Percentiles rank a stretch among this genome's conserved stretches.
Evolutionary conservation across 2,113 vertebrate species (phyloP).

Genomic region (Podocnemis expansa): DNA sequence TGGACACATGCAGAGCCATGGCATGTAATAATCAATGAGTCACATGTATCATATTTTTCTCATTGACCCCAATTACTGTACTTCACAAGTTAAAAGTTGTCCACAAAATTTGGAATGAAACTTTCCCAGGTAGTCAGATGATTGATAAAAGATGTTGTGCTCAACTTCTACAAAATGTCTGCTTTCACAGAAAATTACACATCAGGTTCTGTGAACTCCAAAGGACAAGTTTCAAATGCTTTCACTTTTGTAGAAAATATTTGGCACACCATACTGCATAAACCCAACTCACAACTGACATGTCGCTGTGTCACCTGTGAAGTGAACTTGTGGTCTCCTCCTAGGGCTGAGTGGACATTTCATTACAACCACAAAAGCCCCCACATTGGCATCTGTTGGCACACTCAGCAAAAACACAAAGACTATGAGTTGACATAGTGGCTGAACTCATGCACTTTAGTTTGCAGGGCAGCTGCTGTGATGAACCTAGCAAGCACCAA

Average conservation of each 20-base stretch:
- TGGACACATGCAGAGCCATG: background rate
- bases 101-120: background rate
- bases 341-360: background rate
- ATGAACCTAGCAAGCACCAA: background rate
- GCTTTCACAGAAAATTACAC: background rate
- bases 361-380: background rate
- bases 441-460: background rate
- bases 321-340: background rate
- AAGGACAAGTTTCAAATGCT: background rate
- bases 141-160: background rate
- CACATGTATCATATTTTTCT: background rate
- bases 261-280: background rate
- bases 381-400: background rate
- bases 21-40: background rate
- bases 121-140: background rate
- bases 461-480: background rate
- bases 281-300: background rate
- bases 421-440: background rate
- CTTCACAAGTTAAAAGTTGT: background rate
- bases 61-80: background rate
- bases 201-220: background rate
- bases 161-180: background rate
- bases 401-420: background rate
- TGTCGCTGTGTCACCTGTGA: background rate
- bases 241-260: background rate